Evolutionary conservation across 2,113 vertebrate genomes (phyloP), one percentile per base, ranked within the genome.

Genomic region (Mustelus asterias): DNA sequence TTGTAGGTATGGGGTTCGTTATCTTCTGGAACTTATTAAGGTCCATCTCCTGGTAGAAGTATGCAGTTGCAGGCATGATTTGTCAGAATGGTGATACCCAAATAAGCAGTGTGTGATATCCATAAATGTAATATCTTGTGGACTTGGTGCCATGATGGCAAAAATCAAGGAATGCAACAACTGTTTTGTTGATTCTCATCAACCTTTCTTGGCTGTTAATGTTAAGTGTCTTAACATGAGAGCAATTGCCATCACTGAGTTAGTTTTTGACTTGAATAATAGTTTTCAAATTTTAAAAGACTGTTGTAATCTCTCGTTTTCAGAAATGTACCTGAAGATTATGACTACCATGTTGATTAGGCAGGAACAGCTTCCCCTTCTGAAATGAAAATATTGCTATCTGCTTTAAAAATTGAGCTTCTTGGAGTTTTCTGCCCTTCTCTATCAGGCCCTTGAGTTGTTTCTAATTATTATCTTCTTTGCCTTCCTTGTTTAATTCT

Each of bases 181-280:
- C 3, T 24, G 4, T 70, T 24, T 70, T 70, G 1, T 58, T n/a
- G n/a, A n/a, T n/a, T n/a, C n/a, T n/a, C n/a, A n/a, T n/a, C n/a
- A n/a, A n/a, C n/a, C n/a, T n/a, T n/a, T n/a, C n/a, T n/a, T n/a
- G n/a, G n/a, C n/a, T n/a, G n/a, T n/a, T 44, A 24, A 26, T 48
- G 41, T 88, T 88, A 88, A 88, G 22, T 88, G 85, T 88, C 22
- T 88, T 88, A 88, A 88, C 26, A 88, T 44, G 85, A 88, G 24
- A 48, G 54, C 1, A 86, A 41, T 48, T 86, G 83, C 44, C 22
- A 1, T 86, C n/a, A 18, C 44, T 48, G 37, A 22, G 83, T 33
- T 20, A 86, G 4, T 86, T 86, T 18, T 37, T 44, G 83, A 22
- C 44, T 86, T 48, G 44, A 86, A 86, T 86, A 48, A 48, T 20